phyloP scores from a whole-genome alignment of 2,113 vertebrate genomes.

The Pan troglodytes region NHGRI_mPanTro3-v2.1_pri NC_072408.2:125072001-125072500 shows the following conservation, averaged over 20 bases:
- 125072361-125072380: conserved; percentile 8
- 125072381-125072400: neutral
- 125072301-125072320: neutral
- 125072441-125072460: conserved; percentile 24
- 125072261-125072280: neutral
- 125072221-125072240: neutral
- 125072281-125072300: neutral
- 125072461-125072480: conserved; percentile 25
- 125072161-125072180: neutral
- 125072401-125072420: neutral
- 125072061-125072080: neutral
- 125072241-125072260: neutral
- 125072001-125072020: no score
- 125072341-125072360: neutral
- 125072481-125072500: neutral
- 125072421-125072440: neutral
- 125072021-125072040: no score
- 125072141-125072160: neutral
- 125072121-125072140: neutral
- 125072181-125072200: neutral
- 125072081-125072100: neutral
- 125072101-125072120: neutral
- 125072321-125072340: neutral
- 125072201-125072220: neutral
- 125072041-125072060: neutral